Evolutionary conservation across 2,888 invertebrate genomes (phyloP), one percentile per base, ranked within the genome.

Genomic region (Philonicus albiceps): DNA sequence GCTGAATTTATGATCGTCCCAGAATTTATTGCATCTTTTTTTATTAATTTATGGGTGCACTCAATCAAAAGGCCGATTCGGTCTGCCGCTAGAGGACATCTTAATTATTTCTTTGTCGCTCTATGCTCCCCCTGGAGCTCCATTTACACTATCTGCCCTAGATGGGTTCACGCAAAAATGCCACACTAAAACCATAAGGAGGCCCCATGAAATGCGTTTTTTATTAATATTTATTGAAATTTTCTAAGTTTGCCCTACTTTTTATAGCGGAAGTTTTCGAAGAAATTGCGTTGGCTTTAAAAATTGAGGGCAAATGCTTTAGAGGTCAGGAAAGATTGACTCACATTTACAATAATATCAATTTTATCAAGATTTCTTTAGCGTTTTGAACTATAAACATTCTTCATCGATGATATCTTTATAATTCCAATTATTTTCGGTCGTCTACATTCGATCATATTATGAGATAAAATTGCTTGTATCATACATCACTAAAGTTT

Each of bases 61-160:
- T 78, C 78, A 78, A 78, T 78, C 43, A 49, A 78, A 78, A 78
- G 78, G 78, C 49, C 78, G 49, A 13, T 11, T 22, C 22, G 78
- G 78, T 78, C n/a, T 49, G 22, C 49, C 30, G 49, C 49, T 49
- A 49, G 78, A 78, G 78, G 78, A 43, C 78, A 78, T 78, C 78
- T 78, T 78, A 78, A 78, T 78, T 78, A 78, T 49, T 78, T 78
- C 78, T 78, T 78, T 78, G 74, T 74, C n/a, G n/a, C n/a, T 74
- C 27, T 43, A 22, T 22, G 6, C 8, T 22, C 22, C 55, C 22
- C 11, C 40, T 13, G 1, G 40, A 3, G 40, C 11, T 22, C 27
- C 64, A 11, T 64, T 64, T 7, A 64, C 64, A 64, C 64, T 64
- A 11, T 11, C 22, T 27, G 19, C 49, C 5, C 6, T 4, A 49